Percentiles rank a stretch among this genome's conserved stretches.
Evolutionary conservation across 1,140 invertebrate species (phyloP).

Genomic region (Mylabris phalerata): DNA sequence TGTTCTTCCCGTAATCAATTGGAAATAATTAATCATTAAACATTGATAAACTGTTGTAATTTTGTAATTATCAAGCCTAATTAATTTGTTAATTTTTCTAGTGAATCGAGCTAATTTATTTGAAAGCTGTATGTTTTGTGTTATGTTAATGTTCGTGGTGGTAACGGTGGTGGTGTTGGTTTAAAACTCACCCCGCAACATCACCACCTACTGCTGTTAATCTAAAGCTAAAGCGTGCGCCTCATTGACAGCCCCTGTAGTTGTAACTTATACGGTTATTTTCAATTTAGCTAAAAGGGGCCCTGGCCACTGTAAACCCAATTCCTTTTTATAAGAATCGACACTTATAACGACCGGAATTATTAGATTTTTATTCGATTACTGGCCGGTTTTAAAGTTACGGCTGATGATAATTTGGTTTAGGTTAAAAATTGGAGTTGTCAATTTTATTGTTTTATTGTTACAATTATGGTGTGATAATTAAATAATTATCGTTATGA

Average conservation of each 20-base stretch:
- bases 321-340: slow-evolving; percentile 36
- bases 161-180: slow-evolving; percentile 4
- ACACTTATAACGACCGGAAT: slow-evolving; percentile 37
- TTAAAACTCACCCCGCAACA: not conserved
- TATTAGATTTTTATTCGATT: slow-evolving; percentile 35
- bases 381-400: slow-evolving; percentile 28
- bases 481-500: no score
- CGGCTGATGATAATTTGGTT: slow-evolving; percentile 26
- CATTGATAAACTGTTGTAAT: no score
- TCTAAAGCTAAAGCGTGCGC: slow-evolving; percentile 10
- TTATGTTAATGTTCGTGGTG: slow-evolving; percentile 25
- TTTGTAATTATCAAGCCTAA: no score
- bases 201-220: not conserved
- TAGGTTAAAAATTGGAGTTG: slow-evolving; percentile 19
- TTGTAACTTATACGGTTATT: slow-evolving; percentile 35
- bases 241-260: slow-evolving; percentile 33
- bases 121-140: slow-evolving; percentile 21
- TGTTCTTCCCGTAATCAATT: no score
- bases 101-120: slow-evolving; percentile 37
- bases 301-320: slow-evolving; percentile 36
- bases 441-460: no score
- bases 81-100: no score
- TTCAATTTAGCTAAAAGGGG: slow-evolving; percentile 41
- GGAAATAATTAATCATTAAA: no score
- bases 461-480: no score